These are phyloP conservation scores for Diplazon laetatorius DNA, from an alignment of 2,888 invertebrate species.

Conservation along the genomic window DNA sequence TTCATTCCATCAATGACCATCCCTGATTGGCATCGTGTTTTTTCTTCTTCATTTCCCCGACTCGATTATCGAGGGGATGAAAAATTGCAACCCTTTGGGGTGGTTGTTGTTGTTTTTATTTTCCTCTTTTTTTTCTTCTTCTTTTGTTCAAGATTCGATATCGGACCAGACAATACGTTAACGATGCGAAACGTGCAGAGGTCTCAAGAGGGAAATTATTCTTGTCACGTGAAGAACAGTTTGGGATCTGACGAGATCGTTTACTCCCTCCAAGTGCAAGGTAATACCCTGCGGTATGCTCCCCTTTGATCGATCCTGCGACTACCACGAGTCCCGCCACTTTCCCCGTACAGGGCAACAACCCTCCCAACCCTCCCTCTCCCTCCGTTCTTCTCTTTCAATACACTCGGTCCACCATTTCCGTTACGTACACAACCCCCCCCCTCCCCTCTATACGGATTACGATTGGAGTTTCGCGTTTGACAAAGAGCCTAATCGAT, in stretches of 20 bases:
- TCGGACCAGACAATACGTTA: conserved; percentile 83
- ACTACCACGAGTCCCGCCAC: conserved; percentile 7
- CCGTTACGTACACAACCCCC: conserved; percentile 20
- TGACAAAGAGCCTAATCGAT: conserved; percentile 58
- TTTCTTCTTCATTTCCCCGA: too few relatives aligned
- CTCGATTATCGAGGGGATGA: too few relatives aligned
- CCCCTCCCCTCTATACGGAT: conserved; percentile 37
- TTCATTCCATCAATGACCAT: too few relatives aligned
- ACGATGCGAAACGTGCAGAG: conserved; percentile 83
- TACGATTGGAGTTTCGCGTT: conserved; percentile 42
- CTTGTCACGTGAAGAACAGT: conserved; percentile 84
- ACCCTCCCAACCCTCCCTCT: background rate
- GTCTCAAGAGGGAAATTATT: conserved; percentile 84
- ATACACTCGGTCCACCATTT: conserved; percentile 19
- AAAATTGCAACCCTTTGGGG: too few relatives aligned
- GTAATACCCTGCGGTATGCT: conserved; percentile 74
- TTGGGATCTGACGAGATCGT: conserved; percentile 84
- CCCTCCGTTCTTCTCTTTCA: conserved; percentile 4
- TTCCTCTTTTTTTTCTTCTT: conserved; percentile 7
- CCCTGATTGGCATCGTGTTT: too few relatives aligned
- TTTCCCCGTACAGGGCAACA: too few relatives aligned
- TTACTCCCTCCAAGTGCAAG: conserved; percentile 84
- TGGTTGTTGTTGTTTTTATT: conserved; percentile 5
- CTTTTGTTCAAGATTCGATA: conserved; percentile 77
- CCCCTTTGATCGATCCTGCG: conserved; percentile 50